Base-by-base conservation (phyloP, 2,113 vertebrate genomes). In the Neolamprologus brichardi region DNA sequence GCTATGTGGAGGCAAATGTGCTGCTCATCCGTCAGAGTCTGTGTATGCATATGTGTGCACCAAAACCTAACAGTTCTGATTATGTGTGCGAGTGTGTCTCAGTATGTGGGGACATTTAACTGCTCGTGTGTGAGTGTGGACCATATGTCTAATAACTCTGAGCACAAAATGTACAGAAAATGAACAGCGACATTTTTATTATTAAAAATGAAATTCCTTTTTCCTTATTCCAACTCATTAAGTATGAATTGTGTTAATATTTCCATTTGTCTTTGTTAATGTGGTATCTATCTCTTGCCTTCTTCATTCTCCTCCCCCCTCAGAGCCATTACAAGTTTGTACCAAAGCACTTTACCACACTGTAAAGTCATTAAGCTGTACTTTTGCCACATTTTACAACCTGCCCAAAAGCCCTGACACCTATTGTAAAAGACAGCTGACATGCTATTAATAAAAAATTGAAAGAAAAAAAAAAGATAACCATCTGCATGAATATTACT, bases 191-290 rank as follows among this genome's bases (percentile, higher is more conserved):
- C 78, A 64, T 86, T 85, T 88, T 88, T 70, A 89, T 93, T 88
- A 93, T 92, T 93, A 84, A 93, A 92, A 89, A 49, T 53, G 14
- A 15, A 80, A 13, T 82, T 89, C 85, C 13, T 6, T n/a, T 86
- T 82, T 86, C 81, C 89, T 90, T 79, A 90, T 84, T 91, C 81
- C 46, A n/a, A 82, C 84, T 94, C 89, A 91, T 93, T 93, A 90
- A 85, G 41, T 85, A 85, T 91, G 82, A 87, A 83, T 85, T 51
- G 84, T 86, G 85, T 93, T 92, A 88, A 90, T 93, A 93, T 89
- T 93, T 89, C 88, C 86, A 82, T 94, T 89, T 84, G 80, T 91
- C 90, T 87, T 87, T 87, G 83, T 87, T 89, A 88, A 86, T 88
- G 77, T 91, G 51, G 32, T 88, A 80, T 60, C 41, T 41, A n/a